phyloP scores from a whole-genome alignment of 2,797 vertebrate genomes.

The Argentina silus region DNA sequence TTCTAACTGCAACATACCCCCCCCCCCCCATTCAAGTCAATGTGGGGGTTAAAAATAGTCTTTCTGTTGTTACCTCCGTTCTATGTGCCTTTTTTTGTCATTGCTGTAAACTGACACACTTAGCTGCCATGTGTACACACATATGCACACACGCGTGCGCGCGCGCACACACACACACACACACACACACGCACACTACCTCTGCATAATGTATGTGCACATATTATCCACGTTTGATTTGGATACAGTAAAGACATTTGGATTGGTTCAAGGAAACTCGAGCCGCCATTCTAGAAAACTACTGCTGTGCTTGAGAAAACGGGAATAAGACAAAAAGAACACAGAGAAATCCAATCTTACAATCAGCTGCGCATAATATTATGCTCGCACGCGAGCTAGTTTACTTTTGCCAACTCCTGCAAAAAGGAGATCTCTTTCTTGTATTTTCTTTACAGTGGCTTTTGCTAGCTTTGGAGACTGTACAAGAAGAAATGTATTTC shows the following conservation, averaged over 20 bases:
- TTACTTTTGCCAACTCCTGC: conserved; percentile 8
- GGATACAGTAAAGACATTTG: background rate
- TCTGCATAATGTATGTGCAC: too few species aligned
- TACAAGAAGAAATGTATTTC: background rate
- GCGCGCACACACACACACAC: background rate
- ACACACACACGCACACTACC: too few species aligned
- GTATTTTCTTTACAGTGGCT: conserved; percentile 11
- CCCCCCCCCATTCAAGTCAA: background rate
- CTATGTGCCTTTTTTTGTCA: background rate
- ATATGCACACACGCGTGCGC: background rate
- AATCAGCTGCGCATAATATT: conserved; percentile 23
- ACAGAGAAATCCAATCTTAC: background rate
- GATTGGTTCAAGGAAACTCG: background rate
- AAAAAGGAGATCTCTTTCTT: background rate
- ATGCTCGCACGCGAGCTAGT: conserved; percentile 12
- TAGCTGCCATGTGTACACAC: background rate
- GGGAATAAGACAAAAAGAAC: background rate
- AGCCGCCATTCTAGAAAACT: background rate
- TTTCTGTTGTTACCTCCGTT: background rate
- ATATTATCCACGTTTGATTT: background rate
- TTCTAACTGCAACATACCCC: too few species aligned
- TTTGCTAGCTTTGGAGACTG: conserved; percentile 1
- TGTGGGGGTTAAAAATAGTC: background rate
- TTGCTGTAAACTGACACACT: background rate
- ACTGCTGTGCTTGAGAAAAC: background rate